Base-by-base conservation (phyloP, 2,888 invertebrate species). In the Hypsopygia costalis region DNA sequence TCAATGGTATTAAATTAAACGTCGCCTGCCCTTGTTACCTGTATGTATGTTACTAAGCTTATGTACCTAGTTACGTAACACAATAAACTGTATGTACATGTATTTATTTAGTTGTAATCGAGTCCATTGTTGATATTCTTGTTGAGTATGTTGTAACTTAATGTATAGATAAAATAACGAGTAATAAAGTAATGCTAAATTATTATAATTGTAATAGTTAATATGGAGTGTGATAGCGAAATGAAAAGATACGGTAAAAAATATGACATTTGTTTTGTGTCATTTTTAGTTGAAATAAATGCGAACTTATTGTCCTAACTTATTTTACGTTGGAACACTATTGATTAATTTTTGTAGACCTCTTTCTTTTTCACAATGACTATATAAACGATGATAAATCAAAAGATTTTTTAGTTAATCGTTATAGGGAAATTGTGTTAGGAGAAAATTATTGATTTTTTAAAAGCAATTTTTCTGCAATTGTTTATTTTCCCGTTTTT, bases 1-100 rank as follows among this genome's bases (percentile, higher is more conserved):
- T 94, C 94, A 52, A 92, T 94, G 67, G 82, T 92, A 66, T 91
- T 91, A 48, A 91, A 91, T 74, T 92, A 67, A 76, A 52, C 49
- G 43, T 49, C 48, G 52, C 38, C 37, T 25, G 40, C 49, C 41
- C 48, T 50, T 59, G 64, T 61, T 63, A 63, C 51, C 54, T 56
- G 56, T 56, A 58, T 62, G 54, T 58, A 57, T 49, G 45, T 50
- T 47, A 41, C 41, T 36, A 45, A 45, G 42, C 45, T 40, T 44
- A 45, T 45, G 44, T 48, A 38, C 43, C 40, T 43, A 47, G 39
- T 43, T 44, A 44, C 40, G 35, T 41, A 47, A 41, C 43, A 47
- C 42, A 31, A 31, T 43, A 41, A 35, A 39, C 39, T 36, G 25
- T 31, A 33, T 56, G 45, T 47, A 44, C 63, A 62, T 67, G 68